phyloP scores from a whole-genome alignment of 2,888 invertebrate genomes.

The Aphidius colemani region DNA sequence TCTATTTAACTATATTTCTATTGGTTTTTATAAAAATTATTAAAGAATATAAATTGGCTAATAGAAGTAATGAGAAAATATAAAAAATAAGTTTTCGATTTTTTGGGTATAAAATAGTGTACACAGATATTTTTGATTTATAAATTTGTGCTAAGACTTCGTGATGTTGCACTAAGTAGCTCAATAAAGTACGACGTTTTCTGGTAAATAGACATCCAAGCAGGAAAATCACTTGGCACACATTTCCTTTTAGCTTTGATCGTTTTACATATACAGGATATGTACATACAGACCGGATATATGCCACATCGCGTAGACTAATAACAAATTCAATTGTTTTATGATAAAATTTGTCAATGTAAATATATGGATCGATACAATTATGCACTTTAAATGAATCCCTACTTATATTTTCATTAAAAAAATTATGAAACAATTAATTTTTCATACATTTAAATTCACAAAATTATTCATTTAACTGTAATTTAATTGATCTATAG shows the following conservation, averaged over 20 bases:
- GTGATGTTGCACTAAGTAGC: constrained; percentile 58
- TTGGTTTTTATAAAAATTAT: too few species aligned
- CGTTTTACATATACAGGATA: too few species aligned
- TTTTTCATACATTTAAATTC: too few species aligned
- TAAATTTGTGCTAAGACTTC: constrained; percentile 42
- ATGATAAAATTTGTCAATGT: constrained; percentile 5
- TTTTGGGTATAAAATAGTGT: background rate
- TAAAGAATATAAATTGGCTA: too few species aligned
- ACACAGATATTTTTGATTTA: constrained; percentile 21
- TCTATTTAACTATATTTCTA: background rate
- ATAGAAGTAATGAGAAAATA: background rate
- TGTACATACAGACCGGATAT: constrained; percentile 31
- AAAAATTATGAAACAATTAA: too few species aligned
- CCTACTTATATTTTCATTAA: too few species aligned
- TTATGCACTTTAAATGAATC: too few species aligned
- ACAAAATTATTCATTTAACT: too few species aligned
- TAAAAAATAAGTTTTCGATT: background rate
- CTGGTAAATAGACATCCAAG: constrained; percentile 45
- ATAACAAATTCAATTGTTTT: constrained; percentile 5
- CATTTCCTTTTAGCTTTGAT: too few species aligned
- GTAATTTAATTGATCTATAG: too few species aligned
- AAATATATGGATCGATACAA: background rate
- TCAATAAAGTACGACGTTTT: constrained; percentile 55
- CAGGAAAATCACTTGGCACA: too few species aligned
- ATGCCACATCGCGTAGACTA: constrained; percentile 33